Evolutionary conservation across 2,797 vertebrate genomes (phyloP).

Genomic region (Lagorchestes hirsutus): DNA sequence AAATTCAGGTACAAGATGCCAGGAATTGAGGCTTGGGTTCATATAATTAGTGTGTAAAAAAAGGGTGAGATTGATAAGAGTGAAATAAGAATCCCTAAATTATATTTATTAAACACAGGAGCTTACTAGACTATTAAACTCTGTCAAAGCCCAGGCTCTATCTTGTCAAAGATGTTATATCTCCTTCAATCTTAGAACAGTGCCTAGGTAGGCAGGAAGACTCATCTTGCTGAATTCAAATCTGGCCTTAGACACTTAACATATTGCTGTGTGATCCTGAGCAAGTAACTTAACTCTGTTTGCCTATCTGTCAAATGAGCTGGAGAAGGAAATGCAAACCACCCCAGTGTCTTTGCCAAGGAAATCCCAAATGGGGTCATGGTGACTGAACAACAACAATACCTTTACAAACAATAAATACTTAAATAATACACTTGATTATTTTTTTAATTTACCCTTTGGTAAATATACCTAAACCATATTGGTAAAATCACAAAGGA

Average conservation of each 20-base stretch:
- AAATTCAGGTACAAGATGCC: neutral
- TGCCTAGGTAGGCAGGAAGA: neutral
- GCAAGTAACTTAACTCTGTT: neutral
- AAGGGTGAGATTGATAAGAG: neutral
- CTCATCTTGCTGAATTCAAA: neutral
- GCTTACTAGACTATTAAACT: neutral
- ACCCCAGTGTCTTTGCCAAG: neutral
- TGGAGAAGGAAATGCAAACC: neutral
- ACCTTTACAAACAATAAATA: neutral
- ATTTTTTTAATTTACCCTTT: neutral
- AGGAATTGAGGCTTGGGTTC: neutral
- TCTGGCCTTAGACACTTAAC: neutral
- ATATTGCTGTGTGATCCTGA: neutral
- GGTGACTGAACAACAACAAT: neutral
- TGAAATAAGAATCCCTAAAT: conserved; percentile 5
- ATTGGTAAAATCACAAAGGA: neutral
- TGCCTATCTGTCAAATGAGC: neutral
- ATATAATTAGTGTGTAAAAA: neutral
- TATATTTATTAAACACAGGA: neutral
- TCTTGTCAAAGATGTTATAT: neutral
- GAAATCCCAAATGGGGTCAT: neutral
- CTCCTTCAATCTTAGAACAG: neutral
- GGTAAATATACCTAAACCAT: neutral
- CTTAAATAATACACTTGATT: neutral
- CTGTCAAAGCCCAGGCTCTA: neutral